These are phyloP conservation scores for Chrysopa pallens DNA, from an alignment of 1,140 invertebrate species.

Conservation along the genomic window DNA sequence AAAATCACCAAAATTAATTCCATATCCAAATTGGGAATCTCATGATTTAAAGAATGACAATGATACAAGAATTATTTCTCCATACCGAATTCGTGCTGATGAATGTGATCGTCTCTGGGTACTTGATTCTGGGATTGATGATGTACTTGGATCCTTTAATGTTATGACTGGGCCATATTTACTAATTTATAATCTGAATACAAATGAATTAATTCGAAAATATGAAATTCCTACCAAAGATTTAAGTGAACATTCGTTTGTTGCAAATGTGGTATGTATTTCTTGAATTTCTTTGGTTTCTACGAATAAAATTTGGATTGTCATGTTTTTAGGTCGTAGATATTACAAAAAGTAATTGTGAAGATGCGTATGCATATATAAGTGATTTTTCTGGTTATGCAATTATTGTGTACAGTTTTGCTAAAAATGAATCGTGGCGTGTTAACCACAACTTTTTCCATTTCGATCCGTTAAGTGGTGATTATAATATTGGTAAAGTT, in stretches of 20 bases:
- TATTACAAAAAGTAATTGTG: slow-evolving; percentile 41
- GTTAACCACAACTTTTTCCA: slow-evolving; percentile 64
- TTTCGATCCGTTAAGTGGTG: slow-evolving; percentile 55
- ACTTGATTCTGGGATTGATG: slow-evolving; percentile 51
- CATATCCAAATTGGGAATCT: slow-evolving; percentile 38
- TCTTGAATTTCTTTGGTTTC: not conserved
- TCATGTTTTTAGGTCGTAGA: slow-evolving; percentile 31
- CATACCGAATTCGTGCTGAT: slow-evolving; percentile 40
- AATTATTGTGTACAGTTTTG: slow-evolving; percentile 53
- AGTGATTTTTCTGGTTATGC: slow-evolving; percentile 55
- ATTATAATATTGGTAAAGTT: slow-evolving; percentile 48
- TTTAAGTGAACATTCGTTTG: slow-evolving; percentile 47
- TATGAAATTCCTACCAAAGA: slow-evolving; percentile 45
- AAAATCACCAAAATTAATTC: slow-evolving; percentile 23
- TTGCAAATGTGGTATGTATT: slow-evolving; percentile 36
- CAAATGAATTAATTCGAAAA: slow-evolving; percentile 40
- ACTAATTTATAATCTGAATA: slow-evolving; percentile 55
- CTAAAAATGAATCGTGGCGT: slow-evolving; percentile 53
- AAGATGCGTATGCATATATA: slow-evolving; percentile 53
- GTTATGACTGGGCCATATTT: slow-evolving; percentile 41
- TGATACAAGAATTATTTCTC: slow-evolving; percentile 21
- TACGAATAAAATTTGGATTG: not conserved
- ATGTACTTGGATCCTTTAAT: slow-evolving; percentile 42
- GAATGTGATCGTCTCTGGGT: slow-evolving; percentile 56
- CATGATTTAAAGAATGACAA: slow-evolving; percentile 27